Conservation (phyloP, 2,888 invertebrate genomes). For the Hemaris fuciformis region DNA sequence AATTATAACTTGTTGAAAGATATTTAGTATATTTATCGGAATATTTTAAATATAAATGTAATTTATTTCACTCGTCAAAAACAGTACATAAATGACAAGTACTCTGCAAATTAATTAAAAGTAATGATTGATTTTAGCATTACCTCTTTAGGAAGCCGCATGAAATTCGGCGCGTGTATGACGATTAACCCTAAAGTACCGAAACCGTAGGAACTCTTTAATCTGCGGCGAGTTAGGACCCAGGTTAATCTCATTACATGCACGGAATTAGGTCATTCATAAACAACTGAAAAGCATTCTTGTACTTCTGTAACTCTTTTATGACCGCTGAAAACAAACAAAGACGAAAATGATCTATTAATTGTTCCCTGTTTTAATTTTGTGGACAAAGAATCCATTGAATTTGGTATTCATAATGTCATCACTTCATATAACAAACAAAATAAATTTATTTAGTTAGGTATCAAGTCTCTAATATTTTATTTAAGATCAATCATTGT, state of each 20-base stretch:
- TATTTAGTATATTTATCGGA: too few species aligned
- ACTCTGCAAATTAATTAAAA: neutral
- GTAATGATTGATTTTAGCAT: neutral
- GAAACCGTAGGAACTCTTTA: constrained; percentile 73
- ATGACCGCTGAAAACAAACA: too few species aligned
- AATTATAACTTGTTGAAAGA: too few species aligned
- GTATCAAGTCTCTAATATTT: too few species aligned
- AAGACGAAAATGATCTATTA: too few species aligned
- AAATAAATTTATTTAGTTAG: too few species aligned
- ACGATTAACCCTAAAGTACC: constrained; percentile 72
- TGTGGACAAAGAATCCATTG: too few species aligned
- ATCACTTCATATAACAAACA: too few species aligned
- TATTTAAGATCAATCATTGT: neutral
- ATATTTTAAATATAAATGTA: neutral
- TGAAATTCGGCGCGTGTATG: constrained; percentile 37
- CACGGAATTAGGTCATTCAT: constrained; percentile 51
- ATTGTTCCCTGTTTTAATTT: too few species aligned
- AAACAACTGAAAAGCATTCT: neutral
- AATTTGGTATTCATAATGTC: too few species aligned
- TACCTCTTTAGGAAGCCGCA: constrained; percentile 46
- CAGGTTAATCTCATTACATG: constrained; percentile 69
- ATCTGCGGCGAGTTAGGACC: constrained; percentile 59
- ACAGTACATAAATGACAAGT: neutral
- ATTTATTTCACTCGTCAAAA: too few species aligned
- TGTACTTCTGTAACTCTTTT: constrained; percentile 16